phyloP scores from a whole-genome alignment of 1,140 invertebrate species.

The Uloborus diversus region DNA sequence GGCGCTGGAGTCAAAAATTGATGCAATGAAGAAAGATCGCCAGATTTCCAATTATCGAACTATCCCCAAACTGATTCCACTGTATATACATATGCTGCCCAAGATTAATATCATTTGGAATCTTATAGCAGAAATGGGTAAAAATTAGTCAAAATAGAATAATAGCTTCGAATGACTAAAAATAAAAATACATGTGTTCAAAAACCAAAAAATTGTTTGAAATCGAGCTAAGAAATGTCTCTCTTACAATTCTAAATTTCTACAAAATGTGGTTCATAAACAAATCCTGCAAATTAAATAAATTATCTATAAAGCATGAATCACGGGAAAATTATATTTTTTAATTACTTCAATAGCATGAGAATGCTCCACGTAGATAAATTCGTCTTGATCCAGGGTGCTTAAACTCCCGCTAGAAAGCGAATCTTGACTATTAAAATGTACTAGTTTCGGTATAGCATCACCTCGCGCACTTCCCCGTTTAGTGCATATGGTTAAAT shows the following conservation, averaged over 20 bases:
- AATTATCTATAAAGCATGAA: not conserved
- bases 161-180: too few species aligned
- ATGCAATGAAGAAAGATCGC: too few species aligned
- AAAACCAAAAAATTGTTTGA: too few species aligned
- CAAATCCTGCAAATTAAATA: not conserved
- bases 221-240: too few species aligned
- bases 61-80: too few species aligned
- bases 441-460: constrained; percentile 40
- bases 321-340: not conserved
- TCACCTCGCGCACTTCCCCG: not conserved
- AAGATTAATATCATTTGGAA: too few species aligned
- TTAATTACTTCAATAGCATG: constrained; percentile 62
- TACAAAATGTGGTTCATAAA: not conserved
- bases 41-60: too few species aligned
- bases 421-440: constrained; percentile 51
- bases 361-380: constrained; percentile 61
- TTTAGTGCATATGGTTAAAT: constrained; percentile 41
- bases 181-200: too few species aligned
- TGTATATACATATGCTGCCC: too few species aligned
- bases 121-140: too few species aligned
- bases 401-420: constrained; percentile 45
- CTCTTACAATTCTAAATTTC: not conserved
- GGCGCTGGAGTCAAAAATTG: too few species aligned
- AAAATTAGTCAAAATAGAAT: too few species aligned
- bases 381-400: constrained; percentile 61